A percentile compares a stretch with the other conserved stretches of the same genome.
Evolutionary conservation across 2,797 vertebrate genomes (phyloP).

Genomic region (Pogoniulus pusillus): DNA sequence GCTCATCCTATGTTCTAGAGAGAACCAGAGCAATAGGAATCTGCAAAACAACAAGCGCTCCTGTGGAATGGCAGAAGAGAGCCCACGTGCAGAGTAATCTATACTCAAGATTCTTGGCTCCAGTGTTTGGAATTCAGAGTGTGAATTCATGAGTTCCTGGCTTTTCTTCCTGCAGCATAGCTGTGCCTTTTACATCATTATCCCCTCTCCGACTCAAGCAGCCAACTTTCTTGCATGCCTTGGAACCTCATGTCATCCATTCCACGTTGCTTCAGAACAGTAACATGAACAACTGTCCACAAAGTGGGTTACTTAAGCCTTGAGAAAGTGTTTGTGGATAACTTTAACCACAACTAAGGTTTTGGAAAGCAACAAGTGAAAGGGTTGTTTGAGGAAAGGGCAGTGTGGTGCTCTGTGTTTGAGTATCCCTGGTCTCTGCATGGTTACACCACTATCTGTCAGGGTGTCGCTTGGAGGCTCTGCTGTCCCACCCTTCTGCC

Average conservation of each 20-base stretch:
- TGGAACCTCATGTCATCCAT: neutral
- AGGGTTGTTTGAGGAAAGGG: neutral
- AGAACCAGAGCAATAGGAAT: neutral
- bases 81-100: neutral
- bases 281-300: conserved; percentile 3
- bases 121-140: neutral
- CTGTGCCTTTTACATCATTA: neutral
- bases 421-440: too few species aligned
- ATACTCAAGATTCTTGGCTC: neutral
- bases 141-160: neutral
- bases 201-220: neutral
- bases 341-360: neutral
- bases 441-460: rapidly evolving
- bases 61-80: neutral
- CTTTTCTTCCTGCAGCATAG: neutral
- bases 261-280: neutral
- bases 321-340: neutral
- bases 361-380: neutral
- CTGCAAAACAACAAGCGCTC: neutral
- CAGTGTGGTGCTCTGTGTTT: neutral
- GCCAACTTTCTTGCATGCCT: neutral
- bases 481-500: neutral
- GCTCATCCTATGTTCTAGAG: neutral
- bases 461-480: neutral
- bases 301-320: neutral